Evolutionary conservation across 2,797 vertebrate genomes (phyloP).

Genomic region (Ambastaia sidthimunki): DNA sequence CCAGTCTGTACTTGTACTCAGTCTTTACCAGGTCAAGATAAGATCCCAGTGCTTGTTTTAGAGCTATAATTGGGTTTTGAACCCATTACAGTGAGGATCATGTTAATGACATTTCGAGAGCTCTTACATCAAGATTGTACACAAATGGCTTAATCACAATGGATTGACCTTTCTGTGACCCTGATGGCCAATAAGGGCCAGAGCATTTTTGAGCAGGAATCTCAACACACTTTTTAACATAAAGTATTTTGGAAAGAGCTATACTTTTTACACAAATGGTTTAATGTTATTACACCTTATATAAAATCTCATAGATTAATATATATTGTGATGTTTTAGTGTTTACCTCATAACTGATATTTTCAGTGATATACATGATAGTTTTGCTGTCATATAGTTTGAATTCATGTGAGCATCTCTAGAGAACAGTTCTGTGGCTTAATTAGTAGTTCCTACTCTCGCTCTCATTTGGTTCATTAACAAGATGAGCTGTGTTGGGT

Average conservation of each 20-base stretch:
- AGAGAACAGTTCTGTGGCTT: constrained; percentile 20
- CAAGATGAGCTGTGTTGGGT: constrained; percentile 19
- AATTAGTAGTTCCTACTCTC: constrained; percentile 28
- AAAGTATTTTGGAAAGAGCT: neutral
- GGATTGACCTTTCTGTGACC: constrained; percentile 49
- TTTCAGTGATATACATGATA: constrained; percentile 15
- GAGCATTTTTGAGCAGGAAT: neutral
- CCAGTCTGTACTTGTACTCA: neutral
- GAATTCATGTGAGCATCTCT: constrained; percentile 44
- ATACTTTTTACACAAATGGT: too few relatives aligned
- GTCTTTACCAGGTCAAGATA: constrained; percentile 24
- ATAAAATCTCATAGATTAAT: neutral
- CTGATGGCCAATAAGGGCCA: constrained; percentile 45
- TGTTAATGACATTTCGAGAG: constrained; percentile 47
- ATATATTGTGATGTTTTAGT: neutral
- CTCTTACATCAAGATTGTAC: constrained; percentile 41
- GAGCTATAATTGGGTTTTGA: constrained; percentile 39
- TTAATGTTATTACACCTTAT: neutral
- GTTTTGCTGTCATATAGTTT: constrained; percentile 32
- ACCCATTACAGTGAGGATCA: constrained; percentile 27
- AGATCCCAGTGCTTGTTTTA: constrained; percentile 23
- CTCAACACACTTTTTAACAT: neutral
- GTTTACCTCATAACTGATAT: constrained; percentile 7
- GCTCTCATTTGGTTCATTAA: constrained; percentile 47
- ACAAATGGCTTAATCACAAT: constrained; percentile 25